These are phyloP conservation scores for Pogonomyrmex barbatus DNA, from an alignment of 1,140 invertebrate species.

Conservation along the genomic window DNA sequence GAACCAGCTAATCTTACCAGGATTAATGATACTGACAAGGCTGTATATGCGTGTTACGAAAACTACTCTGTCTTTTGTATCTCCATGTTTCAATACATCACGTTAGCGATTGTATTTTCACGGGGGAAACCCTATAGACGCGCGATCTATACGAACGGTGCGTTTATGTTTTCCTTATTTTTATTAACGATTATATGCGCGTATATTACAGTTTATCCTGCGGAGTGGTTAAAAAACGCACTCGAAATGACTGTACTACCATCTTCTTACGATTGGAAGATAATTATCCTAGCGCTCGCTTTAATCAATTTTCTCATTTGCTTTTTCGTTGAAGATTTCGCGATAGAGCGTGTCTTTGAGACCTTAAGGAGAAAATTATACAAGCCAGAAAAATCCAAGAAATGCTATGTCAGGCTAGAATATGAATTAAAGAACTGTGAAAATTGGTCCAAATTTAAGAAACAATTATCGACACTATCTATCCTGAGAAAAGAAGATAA, in stretches of 20 bases:
- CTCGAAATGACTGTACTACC: constrained; percentile 90
- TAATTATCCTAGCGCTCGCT: constrained; percentile 88
- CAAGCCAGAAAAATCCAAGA: constrained; percentile 86
- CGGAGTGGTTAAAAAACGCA: constrained; percentile 87
- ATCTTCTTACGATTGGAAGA: constrained; percentile 88
- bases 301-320: constrained; percentile 88
- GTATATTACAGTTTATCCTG: constrained; percentile 91
- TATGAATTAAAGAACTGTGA: constrained; percentile 80
- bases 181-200: constrained; percentile 88
- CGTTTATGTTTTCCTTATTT: constrained; percentile 89
- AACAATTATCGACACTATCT: constrained; percentile 71
- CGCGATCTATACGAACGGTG: constrained; percentile 92
- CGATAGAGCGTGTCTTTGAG: constrained; percentile 88
- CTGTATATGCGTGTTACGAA: constrained; percentile 89
- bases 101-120: constrained; percentile 95
- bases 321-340: constrained; percentile 88
- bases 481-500: constrained; percentile 65
- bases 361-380: constrained; percentile 86
- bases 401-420: constrained; percentile 86
- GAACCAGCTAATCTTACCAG: constrained; percentile 87
- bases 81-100: constrained; percentile 97
- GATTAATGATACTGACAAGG: constrained; percentile 64
- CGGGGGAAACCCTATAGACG: constrained; percentile 96
- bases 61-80: constrained; percentile 95
- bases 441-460: constrained; percentile 79